These are phyloP conservation scores for Columbina picui DNA, from an alignment of 2,113 vertebrate species.

Conservation along the genomic window DNA sequence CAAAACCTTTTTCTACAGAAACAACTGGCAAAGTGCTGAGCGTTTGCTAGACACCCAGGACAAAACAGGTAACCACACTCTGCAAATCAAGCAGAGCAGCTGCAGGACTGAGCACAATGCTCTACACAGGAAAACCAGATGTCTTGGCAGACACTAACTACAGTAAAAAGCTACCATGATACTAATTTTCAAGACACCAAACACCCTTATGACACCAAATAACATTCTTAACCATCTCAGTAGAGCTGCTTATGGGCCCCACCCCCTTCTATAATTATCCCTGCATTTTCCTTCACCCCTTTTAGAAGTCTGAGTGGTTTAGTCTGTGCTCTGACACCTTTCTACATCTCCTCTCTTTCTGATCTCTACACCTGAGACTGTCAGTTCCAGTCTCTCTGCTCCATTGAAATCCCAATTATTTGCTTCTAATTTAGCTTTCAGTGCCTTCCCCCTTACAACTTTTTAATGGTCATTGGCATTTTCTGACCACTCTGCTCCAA, in stretches of 20 bases:
- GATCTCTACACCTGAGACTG: neutral
- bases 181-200: neutral
- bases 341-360: neutral
- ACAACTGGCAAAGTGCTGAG: neutral
- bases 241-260: neutral
- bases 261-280: neutral
- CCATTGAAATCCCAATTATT: neutral
- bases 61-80: neutral
- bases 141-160: neutral
- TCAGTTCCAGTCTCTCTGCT: neutral
- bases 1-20: neutral
- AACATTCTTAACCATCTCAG: neutral
- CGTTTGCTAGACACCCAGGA: neutral
- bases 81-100: neutral
- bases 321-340: neutral
- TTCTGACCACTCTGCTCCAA: neutral
- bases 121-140: neutral
- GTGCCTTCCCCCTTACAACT: neutral
- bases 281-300: neutral
- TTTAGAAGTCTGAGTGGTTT: neutral
- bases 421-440: neutral
- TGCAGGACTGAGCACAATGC: neutral
- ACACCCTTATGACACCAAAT: neutral
- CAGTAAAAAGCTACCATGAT: neutral
- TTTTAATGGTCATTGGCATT: neutral